These are phyloP conservation scores for Drosophila micromelanica DNA, from an alignment of 1,140 invertebrate genomes.

Conservation along the genomic window DNA sequence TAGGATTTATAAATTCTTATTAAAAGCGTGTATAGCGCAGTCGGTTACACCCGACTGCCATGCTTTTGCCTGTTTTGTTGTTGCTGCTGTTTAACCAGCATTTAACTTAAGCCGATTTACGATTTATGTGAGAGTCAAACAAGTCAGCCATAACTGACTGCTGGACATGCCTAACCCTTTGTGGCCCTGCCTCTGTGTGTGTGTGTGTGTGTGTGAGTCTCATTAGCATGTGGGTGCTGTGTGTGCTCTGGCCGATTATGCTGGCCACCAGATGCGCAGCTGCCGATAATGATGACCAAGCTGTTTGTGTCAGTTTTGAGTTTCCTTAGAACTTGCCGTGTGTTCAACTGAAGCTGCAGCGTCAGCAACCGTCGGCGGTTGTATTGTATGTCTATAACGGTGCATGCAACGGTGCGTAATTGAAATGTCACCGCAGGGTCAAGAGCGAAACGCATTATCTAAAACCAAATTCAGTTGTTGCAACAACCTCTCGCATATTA, in stretches of 20 bases:
- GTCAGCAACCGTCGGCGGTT: conserved; percentile 35
- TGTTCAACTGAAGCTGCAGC: conserved; percentile 21
- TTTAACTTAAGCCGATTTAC: conserved; percentile 73
- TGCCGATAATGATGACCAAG: conserved; percentile 53
- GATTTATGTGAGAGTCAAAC: conserved; percentile 55
- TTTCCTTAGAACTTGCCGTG: conserved; percentile 46
- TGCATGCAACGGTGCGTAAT: conserved; percentile 51
- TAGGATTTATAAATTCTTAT: too few relatives aligned
- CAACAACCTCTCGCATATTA: conserved; percentile 50
- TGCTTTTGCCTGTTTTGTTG: not conserved
- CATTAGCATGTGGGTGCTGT: conserved; percentile 64
- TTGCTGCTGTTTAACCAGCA: conserved; percentile 58
- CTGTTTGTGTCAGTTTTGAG: conserved; percentile 35
- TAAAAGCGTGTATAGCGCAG: too few relatives aligned
- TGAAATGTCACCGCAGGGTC: conserved; percentile 52
- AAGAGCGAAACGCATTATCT: conserved; percentile 9
- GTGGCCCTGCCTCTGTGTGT: conserved; percentile 2
- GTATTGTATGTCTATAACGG: conserved; percentile 58
- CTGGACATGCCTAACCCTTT: conserved; percentile 7
- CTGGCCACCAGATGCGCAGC: conserved; percentile 16
- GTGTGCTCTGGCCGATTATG: conserved; percentile 18
- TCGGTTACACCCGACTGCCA: too few relatives aligned
- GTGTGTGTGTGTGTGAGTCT: conserved; percentile 22
- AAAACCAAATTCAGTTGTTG: conserved; percentile 31
- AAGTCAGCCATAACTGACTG: conserved; percentile 11